These are phyloP conservation scores for Nephrotoma appendiculata DNA, from an alignment of 2,888 invertebrate species.

Conservation along the genomic window DNA sequence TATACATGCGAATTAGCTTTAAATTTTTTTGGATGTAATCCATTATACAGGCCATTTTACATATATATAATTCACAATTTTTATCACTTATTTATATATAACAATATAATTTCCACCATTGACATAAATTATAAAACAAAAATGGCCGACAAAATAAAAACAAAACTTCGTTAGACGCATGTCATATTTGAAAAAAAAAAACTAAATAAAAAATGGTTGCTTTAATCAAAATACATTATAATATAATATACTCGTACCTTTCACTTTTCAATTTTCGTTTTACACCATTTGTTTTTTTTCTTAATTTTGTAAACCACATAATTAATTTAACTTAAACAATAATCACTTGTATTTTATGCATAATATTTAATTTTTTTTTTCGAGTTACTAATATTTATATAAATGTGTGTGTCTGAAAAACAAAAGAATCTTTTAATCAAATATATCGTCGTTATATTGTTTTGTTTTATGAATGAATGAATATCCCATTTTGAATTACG, in stretches of 20 bases:
- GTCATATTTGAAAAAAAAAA: background rate
- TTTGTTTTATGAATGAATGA: background rate
- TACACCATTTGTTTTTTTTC: background rate
- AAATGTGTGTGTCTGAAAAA: background rate
- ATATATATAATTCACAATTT: background rate
- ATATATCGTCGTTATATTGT: background rate
- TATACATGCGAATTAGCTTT: background rate
- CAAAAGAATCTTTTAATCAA: background rate
- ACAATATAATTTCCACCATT: background rate
- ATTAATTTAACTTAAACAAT: background rate
- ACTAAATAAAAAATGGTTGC: background rate
- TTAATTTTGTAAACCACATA: background rate
- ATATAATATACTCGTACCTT: background rate
- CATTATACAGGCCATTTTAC: background rate
- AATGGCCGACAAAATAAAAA: background rate
- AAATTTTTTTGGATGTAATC: background rate
- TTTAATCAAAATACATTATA: background rate
- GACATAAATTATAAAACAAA: background rate
- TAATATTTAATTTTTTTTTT: background rate
- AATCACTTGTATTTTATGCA: background rate
- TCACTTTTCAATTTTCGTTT: background rate
- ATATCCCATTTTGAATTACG: background rate
- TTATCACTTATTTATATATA: background rate
- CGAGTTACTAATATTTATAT: background rate
- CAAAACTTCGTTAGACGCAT: background rate